These are phyloP conservation scores for Melanchra persicariae DNA, from an alignment of 2,888 invertebrate genomes.

Conservation along the genomic window DNA sequence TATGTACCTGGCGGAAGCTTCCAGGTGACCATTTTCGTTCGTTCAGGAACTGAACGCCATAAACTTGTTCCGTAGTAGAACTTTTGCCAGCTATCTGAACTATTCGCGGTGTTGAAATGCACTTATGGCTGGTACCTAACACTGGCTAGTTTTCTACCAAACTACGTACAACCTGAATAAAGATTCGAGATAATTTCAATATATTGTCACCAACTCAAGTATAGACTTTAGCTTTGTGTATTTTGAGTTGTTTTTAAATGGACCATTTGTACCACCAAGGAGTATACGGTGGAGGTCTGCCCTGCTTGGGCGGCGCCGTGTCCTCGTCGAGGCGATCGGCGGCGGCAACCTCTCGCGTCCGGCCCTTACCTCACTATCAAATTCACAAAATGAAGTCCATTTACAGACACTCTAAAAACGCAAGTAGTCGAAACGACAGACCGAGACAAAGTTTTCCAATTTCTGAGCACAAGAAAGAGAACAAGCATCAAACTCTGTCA, in stretches of 20 bases:
- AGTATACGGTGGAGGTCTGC: too few relatives aligned
- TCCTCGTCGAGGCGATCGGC: too few relatives aligned
- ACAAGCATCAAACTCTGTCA: constrained; percentile 13
- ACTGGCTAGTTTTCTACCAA: too few relatives aligned
- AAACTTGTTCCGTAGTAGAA: constrained; percentile 11
- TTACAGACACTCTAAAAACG: background rate
- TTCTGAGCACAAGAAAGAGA: constrained; percentile 2
- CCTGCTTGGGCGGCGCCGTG: too few relatives aligned
- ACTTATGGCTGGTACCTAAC: background rate
- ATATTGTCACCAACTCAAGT: too few relatives aligned
- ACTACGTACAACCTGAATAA: too few relatives aligned
- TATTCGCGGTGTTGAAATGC: background rate
- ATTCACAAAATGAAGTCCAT: background rate
- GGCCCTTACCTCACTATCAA: too few relatives aligned
- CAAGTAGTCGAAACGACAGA: background rate
- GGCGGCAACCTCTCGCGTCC: too few relatives aligned
- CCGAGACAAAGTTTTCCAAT: constrained; percentile 1
- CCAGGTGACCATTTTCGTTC: constrained; percentile 38
- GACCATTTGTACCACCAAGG: too few relatives aligned
- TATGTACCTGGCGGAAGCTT: constrained; percentile 50
- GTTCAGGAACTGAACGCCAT: constrained; percentile 33
- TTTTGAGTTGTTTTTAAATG: too few relatives aligned
- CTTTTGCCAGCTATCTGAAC: constrained; percentile 4
- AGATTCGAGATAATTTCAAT: too few relatives aligned
- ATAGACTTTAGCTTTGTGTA: too few relatives aligned